Base-by-base conservation (phyloP, 2,113 vertebrate species). In the Peromyscus leucopus region DNA sequence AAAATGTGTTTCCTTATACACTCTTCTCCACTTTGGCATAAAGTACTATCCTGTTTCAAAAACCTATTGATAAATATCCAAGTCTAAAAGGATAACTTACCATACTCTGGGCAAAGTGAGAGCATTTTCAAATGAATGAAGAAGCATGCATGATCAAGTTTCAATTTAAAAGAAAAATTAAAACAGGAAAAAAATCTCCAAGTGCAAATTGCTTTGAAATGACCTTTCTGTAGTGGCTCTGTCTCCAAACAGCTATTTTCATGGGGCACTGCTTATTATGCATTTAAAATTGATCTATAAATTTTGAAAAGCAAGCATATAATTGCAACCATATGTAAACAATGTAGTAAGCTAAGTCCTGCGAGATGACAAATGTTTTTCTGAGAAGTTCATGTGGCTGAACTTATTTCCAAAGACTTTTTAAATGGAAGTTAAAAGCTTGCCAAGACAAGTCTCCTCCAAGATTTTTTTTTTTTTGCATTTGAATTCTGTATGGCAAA, bases 111-210 rank as follows among this genome's bases (percentile, higher is more conserved):
- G 48, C 57, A 96, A 76, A 90, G 93, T 55, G 12, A 51, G 48
- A 59, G 42, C 48, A 31, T 82, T 92, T 98, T 83, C 90, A 97
- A 95, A 95, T 78, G 85, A 95, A 57, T 75, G 96, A 28, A 69
- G 59, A 93, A 82, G 59, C 71, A 95, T 94, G 93, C 93, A 94
- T 93, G 92, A 96, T 97, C 82, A 94, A 97, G 88, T 90, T 97
- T 97, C 92, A 96, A 96, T 91, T 76, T 93, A 79, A 85, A 90
- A 96, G 48, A 75, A 98, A 86, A 96, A 97, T 96, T 74, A 98
- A 95, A 57, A 87, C 17, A 90, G 89, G 72, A 96, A 95, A 96
- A 57, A 74, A 36, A 28, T n/a, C 39, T 63, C 4, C 19, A 89
- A 97, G 86, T 82, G 13, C 33, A 98, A 96, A 96, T 36, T 59